phyloP scores from a whole-genome alignment of 2,888 invertebrate species.

The Coleophora deauratella region DNA sequence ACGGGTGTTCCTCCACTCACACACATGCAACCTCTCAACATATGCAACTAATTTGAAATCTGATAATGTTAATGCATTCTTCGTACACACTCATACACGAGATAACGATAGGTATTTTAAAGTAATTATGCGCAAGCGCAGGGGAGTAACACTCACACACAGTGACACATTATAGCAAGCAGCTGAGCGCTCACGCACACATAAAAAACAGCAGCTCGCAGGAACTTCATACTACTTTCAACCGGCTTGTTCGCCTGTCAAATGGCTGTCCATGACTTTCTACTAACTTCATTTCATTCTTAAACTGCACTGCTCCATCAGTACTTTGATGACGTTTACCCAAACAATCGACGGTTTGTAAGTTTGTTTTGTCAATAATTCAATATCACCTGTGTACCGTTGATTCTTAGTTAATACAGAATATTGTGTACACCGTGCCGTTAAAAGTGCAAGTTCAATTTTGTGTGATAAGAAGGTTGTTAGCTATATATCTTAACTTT shows the following conservation, averaged over 20 bases:
- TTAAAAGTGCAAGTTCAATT: background rate
- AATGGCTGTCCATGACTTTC: constrained; percentile 21
- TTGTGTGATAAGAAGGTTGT: background rate
- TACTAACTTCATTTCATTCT: constrained; percentile 52
- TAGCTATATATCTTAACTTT: background rate
- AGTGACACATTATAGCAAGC: too few species aligned
- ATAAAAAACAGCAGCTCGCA: constrained; percentile 13
- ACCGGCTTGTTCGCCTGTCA: constrained; percentile 29
- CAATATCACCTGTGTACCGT: constrained; percentile 12
- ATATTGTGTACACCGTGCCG: background rate
- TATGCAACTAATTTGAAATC: too few species aligned
- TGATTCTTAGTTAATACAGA: too few species aligned
- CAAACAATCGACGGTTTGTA: constrained; percentile 43
- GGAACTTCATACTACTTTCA: constrained; percentile 48
- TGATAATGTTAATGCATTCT: too few species aligned
- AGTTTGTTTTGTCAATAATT: constrained; percentile 62
- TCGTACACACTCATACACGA: too few species aligned
- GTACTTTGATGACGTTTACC: constrained; percentile 52
- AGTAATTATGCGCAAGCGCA: too few species aligned
- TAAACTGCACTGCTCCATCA: constrained; percentile 48
- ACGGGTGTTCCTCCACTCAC: too few species aligned
- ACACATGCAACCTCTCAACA: too few species aligned
- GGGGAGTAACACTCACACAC: too few species aligned
- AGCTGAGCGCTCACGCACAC: constrained; percentile 23
- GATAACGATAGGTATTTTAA: too few species aligned